A percentile compares a stretch with the other conserved stretches of the same genome.
phyloP scores from a whole-genome alignment of 2,113 vertebrate species.

The Syrrhaptes paradoxus region DNA sequence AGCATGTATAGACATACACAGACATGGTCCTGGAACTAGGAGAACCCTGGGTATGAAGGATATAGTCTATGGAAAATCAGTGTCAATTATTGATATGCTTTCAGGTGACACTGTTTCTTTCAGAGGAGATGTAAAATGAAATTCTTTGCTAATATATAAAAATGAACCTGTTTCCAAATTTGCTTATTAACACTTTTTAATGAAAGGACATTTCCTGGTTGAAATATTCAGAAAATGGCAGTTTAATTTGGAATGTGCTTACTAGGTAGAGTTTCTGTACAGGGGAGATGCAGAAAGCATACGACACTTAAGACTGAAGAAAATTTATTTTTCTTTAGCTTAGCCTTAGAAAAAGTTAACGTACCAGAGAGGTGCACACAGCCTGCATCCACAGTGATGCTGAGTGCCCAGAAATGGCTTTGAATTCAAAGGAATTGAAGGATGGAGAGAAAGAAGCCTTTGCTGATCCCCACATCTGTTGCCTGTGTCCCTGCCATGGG shows the following conservation, averaged over 20 bases:
- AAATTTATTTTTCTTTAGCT: background rate
- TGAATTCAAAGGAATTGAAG: background rate
- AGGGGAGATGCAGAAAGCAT: background rate
- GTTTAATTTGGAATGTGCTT: background rate
- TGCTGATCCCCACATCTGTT: background rate
- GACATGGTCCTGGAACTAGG: background rate
- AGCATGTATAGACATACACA: background rate
- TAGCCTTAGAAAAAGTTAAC: background rate
- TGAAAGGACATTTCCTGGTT: background rate
- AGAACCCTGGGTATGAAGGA: background rate
- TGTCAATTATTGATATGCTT: background rate
- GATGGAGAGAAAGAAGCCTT: background rate
- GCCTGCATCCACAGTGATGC: background rate
- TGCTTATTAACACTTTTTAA: background rate
- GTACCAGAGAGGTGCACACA: background rate
- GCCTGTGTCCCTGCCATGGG: rapidly evolving
- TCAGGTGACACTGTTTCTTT: background rate
- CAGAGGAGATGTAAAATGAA: background rate
- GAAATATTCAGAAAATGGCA: background rate
- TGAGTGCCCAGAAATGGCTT: background rate
- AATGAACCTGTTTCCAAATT: background rate
- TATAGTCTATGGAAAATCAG: background rate
- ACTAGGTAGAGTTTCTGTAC: background rate
- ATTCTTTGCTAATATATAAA: background rate
- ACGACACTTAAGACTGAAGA: background rate